Conservation (phyloP, 2,888 invertebrate species). For the Xiphydria camelus region DNA sequence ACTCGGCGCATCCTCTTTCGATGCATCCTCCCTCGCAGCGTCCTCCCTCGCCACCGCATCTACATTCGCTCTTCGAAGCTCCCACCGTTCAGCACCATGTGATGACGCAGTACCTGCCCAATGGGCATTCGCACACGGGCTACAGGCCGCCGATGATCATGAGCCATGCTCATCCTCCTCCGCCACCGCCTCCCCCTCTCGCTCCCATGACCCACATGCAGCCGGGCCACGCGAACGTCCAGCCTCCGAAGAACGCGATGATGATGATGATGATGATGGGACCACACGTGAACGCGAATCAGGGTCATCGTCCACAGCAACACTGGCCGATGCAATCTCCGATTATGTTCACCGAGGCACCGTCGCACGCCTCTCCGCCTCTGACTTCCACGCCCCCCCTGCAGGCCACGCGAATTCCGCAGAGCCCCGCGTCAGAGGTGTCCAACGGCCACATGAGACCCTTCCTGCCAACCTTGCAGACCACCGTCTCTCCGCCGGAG, state of each 20-base stretch:
- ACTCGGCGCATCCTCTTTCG: constrained; percentile 14
- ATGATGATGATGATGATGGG: constrained; percentile 5
- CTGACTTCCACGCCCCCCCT: not conserved
- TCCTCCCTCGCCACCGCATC: no score
- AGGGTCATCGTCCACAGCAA: constrained; percentile 17
- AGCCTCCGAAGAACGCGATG: constrained; percentile 21
- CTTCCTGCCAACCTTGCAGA: constrained; percentile 47
- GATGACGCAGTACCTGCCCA: constrained; percentile 20
- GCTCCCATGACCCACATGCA: constrained; percentile 36
- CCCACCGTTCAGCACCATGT: no score
- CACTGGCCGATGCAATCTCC: constrained; percentile 14
- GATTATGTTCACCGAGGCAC: constrained; percentile 16
- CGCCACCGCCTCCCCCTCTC: constrained; percentile 20
- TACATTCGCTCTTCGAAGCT: no score
- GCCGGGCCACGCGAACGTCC: no score
- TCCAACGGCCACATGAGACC: constrained; percentile 29
- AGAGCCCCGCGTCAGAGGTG: not conserved
- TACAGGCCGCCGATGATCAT: constrained; percentile 23
- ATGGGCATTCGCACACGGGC: constrained; percentile 22
- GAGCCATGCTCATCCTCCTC: no score
- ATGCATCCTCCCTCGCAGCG: constrained; percentile 3
- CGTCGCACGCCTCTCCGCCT: constrained; percentile 14
- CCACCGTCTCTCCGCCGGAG: constrained; percentile 19
- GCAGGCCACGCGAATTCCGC: not conserved
- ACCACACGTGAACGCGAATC: constrained; percentile 15